Conservation (phyloP, 2,113 vertebrate genomes). For the Urocynchramus pylzowi region DNA sequence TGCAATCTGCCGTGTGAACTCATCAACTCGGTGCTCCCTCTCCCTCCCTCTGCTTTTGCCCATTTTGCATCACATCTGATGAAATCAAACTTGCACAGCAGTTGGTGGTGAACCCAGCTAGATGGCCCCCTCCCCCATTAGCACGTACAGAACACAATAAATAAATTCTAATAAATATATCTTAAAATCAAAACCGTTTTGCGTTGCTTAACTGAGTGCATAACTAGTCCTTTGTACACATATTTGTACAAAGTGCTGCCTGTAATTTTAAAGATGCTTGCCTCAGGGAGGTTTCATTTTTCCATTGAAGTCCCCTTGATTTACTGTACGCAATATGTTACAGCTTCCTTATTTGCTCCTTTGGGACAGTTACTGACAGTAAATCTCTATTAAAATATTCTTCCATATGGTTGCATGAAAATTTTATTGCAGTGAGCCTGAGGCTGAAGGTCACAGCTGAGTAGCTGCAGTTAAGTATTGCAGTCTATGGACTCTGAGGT, state of each 20-base stretch:
- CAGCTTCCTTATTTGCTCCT: constrained; percentile 91
- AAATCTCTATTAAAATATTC: constrained; percentile 98
- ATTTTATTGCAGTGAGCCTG: constrained; percentile 93
- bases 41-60: neutral
- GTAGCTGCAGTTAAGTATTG: constrained; percentile 87
- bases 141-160: constrained; percentile 64
- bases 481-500: constrained; percentile 82
- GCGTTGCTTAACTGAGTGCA: constrained; percentile 75
- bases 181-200: constrained; percentile 75
- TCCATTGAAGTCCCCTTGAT: constrained; percentile 86
- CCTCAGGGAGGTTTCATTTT: constrained; percentile 81
- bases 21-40: rapidly evolving
- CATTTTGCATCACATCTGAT: neutral
- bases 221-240: constrained; percentile 84
- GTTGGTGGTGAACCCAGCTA: neutral
- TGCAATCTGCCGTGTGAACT: neutral
- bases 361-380: constrained; percentile 89
- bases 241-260: constrained; percentile 88
- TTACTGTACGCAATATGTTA: constrained; percentile 92
- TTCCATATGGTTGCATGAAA: constrained; percentile 98
- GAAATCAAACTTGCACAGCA: neutral
- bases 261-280: constrained; percentile 87
- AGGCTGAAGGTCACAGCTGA: constrained; percentile 92
- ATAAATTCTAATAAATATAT: constrained; percentile 80
- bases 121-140: neutral